Conservation (phyloP, 2,888 invertebrate species). For the Ametastegia equiseti region DNA sequence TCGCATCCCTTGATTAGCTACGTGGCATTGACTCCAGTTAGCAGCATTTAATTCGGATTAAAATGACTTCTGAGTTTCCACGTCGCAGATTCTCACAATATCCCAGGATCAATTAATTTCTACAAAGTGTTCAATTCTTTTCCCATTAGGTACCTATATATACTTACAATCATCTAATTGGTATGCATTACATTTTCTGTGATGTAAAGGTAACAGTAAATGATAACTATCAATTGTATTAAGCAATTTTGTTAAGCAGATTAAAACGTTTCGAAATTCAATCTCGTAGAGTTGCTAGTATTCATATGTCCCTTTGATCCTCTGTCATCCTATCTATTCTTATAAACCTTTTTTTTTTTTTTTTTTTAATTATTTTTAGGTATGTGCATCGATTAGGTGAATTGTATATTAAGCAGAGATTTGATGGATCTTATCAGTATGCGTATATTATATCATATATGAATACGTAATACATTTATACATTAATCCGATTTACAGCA, state of each 20-base stretch:
- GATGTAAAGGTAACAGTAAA: background rate
- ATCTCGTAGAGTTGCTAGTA: background rate
- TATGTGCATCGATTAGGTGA: background rate
- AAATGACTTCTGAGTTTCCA: no score
- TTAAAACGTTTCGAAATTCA: conserved; percentile 18
- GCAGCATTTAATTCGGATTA: background rate
- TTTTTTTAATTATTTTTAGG: background rate
- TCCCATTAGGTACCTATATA: background rate
- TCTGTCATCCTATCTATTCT: no score
- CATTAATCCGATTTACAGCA: conserved; percentile 60
- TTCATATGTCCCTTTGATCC: background rate
- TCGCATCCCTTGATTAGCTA: background rate
- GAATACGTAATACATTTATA: conserved; percentile 58
- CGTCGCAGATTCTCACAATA: background rate
- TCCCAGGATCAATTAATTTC: background rate
- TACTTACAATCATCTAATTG: background rate
- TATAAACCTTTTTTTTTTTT: background rate
- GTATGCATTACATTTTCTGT: conserved; percentile 9
- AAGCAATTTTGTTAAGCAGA: background rate
- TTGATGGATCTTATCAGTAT: background rate
- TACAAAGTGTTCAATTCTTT: background rate
- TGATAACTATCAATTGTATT: background rate
- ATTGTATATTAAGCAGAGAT: background rate
- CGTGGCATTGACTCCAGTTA: background rate
- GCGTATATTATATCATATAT: conserved; percentile 43